These are phyloP conservation scores for Carapus acus DNA, from an alignment of 2,797 vertebrate species.

Conservation along the genomic window DNA sequence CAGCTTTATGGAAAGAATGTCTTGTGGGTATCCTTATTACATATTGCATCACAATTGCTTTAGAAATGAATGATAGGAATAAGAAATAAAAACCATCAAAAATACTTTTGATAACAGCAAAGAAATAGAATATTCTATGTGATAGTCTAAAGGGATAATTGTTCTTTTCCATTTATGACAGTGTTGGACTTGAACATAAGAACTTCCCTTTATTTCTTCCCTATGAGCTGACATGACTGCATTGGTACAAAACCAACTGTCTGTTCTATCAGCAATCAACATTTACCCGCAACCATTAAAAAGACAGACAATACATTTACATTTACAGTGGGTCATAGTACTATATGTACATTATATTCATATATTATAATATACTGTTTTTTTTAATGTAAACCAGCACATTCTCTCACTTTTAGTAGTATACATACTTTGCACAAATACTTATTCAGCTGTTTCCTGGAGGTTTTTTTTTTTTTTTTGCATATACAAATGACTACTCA, in stretches of 20 bases:
- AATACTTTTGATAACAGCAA: conserved; percentile 52
- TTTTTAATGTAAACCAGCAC: conserved; percentile 82
- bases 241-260: conserved; percentile 34
- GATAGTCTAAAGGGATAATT: conserved; percentile 69
- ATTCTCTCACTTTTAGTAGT: conserved; percentile 76
- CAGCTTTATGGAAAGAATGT: conserved; percentile 55
- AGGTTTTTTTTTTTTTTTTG: conserved; percentile 13
- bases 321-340: conserved; percentile 78
- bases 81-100: conserved; percentile 42
- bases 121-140: conserved; percentile 49
- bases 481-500: conserved; percentile 21
- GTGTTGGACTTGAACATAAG: conserved; percentile 57
- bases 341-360: conserved; percentile 77
- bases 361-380: conserved; percentile 61
- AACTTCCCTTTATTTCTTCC: conserved; percentile 64
- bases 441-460: conserved; percentile 61
- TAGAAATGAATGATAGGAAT: conserved; percentile 48
- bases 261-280: conserved; percentile 50
- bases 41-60: conserved; percentile 79
- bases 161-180: conserved; percentile 49
- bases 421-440: conserved; percentile 75
- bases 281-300: conserved; percentile 57
- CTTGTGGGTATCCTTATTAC: conserved; percentile 52
- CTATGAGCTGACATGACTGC: conserved; percentile 54
- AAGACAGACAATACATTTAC: conserved; percentile 65